Conservation (phyloP, 2,797 vertebrate genomes). For the Rhabdophis nuchalis region DNA sequence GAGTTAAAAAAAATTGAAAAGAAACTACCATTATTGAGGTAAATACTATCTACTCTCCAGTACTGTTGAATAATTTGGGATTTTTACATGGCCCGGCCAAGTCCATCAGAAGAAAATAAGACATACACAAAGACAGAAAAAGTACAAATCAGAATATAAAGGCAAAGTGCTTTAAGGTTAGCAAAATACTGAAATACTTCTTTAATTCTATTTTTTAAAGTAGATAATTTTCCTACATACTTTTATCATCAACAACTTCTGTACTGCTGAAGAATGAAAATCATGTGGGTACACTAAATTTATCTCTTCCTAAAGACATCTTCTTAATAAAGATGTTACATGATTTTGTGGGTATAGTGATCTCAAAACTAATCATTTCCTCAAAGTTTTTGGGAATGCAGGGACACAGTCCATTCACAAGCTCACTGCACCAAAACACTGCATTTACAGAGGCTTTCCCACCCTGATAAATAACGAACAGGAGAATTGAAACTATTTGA, state of each 20-base stretch:
- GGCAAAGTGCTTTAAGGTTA: neutral
- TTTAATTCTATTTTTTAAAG: neutral
- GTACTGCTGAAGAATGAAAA: neutral
- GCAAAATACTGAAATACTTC: neutral
- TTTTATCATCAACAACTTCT: neutral
- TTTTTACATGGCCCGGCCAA: slow-evolving; percentile 97
- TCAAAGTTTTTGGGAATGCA: neutral
- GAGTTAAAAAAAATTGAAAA: slow-evolving; percentile 99
- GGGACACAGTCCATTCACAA: neutral
- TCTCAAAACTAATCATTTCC: neutral
- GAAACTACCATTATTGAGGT: slow-evolving; percentile 99
- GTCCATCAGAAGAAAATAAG: slow-evolving; percentile 65
- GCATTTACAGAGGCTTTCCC: neutral
- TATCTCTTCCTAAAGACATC: neutral
- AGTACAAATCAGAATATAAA: slow-evolving; percentile 18
- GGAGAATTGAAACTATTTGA: neutral
- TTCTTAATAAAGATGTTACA: neutral
- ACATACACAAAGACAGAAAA: slow-evolving; percentile 34
- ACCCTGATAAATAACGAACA: neutral
- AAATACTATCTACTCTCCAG: slow-evolving; percentile 99
- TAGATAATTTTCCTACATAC: neutral
- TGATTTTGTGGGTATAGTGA: neutral
- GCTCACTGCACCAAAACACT: neutral
- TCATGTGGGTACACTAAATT: neutral
- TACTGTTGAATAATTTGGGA: slow-evolving; percentile 98